Evolutionary conservation across 2,888 invertebrate species (phyloP).

Genomic region (Drosophila formosana): DNA sequence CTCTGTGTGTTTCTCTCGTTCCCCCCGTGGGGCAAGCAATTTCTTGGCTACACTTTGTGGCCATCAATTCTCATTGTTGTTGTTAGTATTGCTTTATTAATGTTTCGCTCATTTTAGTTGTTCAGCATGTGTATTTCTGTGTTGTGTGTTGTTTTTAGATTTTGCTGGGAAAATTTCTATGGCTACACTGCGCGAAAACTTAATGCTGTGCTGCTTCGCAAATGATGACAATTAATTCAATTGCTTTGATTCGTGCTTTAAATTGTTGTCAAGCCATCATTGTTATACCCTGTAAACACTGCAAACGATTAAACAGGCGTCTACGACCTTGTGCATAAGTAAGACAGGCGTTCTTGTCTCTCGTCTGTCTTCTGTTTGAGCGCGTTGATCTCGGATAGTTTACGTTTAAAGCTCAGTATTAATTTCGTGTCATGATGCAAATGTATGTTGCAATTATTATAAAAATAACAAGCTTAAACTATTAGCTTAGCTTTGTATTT

Average conservation of each 20-base stretch:
- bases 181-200: slow-evolving; percentile 54
- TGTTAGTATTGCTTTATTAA: slow-evolving; percentile 51
- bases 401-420: too few relatives aligned
- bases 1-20: background rate
- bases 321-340: background rate
- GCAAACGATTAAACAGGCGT: background rate
- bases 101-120: slow-evolving; percentile 56
- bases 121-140: slow-evolving; percentile 48
- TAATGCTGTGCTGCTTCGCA: background rate
- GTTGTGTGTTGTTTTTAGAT: slow-evolving; percentile 55
- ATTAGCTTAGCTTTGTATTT: too few relatives aligned
- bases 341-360: background rate
- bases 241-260: slow-evolving; percentile 13
- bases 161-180: slow-evolving; percentile 43
- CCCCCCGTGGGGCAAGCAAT: slow-evolving; percentile 33
- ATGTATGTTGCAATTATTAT: too few relatives aligned
- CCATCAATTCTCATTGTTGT: slow-evolving; percentile 43
- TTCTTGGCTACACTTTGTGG: slow-evolving; percentile 61
- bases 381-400: background rate
- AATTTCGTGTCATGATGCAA: too few relatives aligned
- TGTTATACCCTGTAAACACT: background rate
- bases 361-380: background rate
- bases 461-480: too few relatives aligned
- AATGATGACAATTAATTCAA: slow-evolving; percentile 8
- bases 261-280: slow-evolving; percentile 10